Base-by-base conservation (phyloP, 1,140 invertebrate species). In the Sycobia sp. region DNA sequence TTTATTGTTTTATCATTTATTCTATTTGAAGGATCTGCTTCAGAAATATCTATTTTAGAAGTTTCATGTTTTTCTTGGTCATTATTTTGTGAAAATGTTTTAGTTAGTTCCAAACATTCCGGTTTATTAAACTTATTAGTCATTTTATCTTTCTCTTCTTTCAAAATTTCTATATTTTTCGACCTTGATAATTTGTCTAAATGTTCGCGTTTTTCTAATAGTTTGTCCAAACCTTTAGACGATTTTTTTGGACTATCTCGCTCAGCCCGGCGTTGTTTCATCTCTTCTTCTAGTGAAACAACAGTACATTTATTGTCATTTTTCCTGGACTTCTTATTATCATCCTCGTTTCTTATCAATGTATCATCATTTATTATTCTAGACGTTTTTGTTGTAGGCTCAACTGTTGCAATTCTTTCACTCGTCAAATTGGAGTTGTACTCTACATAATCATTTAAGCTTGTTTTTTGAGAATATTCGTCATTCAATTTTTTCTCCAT, bases 401-500 rank as follows among this genome's bases (percentile, higher is more conserved):
- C 62, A 22, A 65, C 55, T 34, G 62, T 53, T 13, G 38, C 49
- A 39, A 65, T 16, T 36, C 43, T 39, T 29, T 62, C 60, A 13
- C 27, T 47, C 29, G 43, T 47, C 0, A 27, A 25, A 16, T 20
- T 55, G 0, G 29, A 55, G 8, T 62, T 44, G 4, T 27, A 23
- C 8, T 62, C 60, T 20, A 43, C 5, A 16, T 8, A 36, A 16
- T 65, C 69, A 16, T 69, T 65, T 50, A 23, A 57, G 43, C 55
- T 67, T 57, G 51, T 65, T 63, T 23, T 54, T 55, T 67, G 65
- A 43, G 34, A 65, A 20, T 43, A 34, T 72, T 65, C 75, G 2
- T 84, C 77, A 34, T 75, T 85, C 71, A 87, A 23, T 81, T 85
- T 87, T 84, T 88, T 87, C 80, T 89, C 84, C 84, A 83, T 74